These are phyloP conservation scores for Phlogophora meticulosa DNA, from an alignment of 2,888 invertebrate species.

Conservation along the genomic window DNA sequence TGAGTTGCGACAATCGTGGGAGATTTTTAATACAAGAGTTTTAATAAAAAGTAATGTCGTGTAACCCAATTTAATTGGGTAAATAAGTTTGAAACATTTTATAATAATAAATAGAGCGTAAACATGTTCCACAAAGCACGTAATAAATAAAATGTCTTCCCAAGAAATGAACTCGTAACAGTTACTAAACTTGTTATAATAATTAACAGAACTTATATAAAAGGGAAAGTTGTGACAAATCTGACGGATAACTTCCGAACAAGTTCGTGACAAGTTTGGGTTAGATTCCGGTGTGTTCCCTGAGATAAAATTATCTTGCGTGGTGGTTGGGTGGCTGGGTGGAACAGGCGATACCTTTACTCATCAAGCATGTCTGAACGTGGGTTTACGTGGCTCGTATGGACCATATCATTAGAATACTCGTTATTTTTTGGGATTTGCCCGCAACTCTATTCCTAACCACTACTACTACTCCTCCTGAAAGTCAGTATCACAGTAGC, in stretches of 20 bases:
- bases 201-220: slow-evolving; percentile 55
- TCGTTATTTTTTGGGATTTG: no score
- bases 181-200: slow-evolving; percentile 47
- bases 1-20: neutral
- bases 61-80: neutral
- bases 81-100: slow-evolving; percentile 4
- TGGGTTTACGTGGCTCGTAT: no score
- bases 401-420: no score
- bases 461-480: no score
- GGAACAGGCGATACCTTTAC: no score
- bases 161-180: slow-evolving; percentile 32
- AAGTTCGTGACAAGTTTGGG: slow-evolving; percentile 45
- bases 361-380: no score
- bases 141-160: slow-evolving; percentile 18
- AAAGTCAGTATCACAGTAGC: no score
- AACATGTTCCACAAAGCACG: slow-evolving; percentile 2
- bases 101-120: slow-evolving; percentile 12
- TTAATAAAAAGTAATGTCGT: slow-evolving; percentile 15
- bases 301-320: slow-evolving; percentile 25
- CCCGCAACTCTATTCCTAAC: no score
- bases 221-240: slow-evolving; percentile 56
- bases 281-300: slow-evolving; percentile 25
- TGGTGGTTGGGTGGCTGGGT: neutral
- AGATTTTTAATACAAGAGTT: neutral
- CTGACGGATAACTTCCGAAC: slow-evolving; percentile 52